A percentile compares a stretch with the other conserved stretches of the same genome.
These are phyloP conservation scores for Hystrix brachyura DNA, from an alignment of 2,113 vertebrate species.

Conservation along the genomic window DNA sequence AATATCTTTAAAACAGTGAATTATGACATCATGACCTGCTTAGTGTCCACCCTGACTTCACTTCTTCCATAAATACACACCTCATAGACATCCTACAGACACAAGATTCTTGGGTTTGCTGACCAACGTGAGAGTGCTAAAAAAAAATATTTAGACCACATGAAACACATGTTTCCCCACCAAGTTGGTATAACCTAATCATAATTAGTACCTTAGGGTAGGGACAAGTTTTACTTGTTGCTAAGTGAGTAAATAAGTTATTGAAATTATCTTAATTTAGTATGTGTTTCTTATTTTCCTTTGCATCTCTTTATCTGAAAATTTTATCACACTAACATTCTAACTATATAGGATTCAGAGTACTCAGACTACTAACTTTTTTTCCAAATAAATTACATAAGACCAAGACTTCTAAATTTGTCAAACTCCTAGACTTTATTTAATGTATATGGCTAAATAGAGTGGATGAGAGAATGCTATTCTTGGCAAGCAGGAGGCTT, in stretches of 20 bases:
- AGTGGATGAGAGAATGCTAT: not conserved
- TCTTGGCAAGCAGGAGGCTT: not conserved
- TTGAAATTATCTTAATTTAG: not conserved
- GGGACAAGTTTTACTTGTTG: not conserved
- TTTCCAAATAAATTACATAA: slow-evolving; percentile 37
- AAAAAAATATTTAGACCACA: not conserved
- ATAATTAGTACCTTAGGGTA: not conserved
- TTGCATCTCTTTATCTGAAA: not conserved
- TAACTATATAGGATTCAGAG: not conserved
- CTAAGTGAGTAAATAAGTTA: not conserved
- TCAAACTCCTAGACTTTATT: not conserved
- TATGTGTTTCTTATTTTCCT: not conserved
- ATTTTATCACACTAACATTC: not conserved
- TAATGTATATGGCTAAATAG: not conserved
- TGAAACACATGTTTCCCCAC: not conserved
- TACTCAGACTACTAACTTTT: not conserved
- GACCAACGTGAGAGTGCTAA: not conserved
- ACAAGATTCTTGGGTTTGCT: not conserved
- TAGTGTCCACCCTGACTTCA: not conserved
- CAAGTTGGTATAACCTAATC: not conserved
- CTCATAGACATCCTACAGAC: not conserved
- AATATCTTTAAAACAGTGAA: not conserved
- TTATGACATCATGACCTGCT: not conserved
- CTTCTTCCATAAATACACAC: not conserved
- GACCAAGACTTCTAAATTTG: not conserved